phyloP scores from a whole-genome alignment of 2,888 invertebrate genomes.

The Eumerus sabulonum region DNA sequence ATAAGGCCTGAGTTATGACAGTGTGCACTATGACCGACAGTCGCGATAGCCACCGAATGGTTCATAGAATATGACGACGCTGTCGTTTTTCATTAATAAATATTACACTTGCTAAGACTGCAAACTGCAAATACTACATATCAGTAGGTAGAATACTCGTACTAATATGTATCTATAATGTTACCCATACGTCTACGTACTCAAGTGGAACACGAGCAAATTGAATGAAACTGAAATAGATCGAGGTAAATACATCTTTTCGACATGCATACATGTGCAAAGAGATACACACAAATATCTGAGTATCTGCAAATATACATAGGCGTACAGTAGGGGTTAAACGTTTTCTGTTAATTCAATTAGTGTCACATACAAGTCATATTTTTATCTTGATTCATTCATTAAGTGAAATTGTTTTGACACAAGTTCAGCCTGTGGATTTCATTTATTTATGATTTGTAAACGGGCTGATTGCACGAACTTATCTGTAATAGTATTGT shows the following conservation, averaged over 20 bases:
- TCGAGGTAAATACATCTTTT: neutral
- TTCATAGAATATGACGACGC: no score
- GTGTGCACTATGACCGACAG: no score
- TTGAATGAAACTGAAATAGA: constrained; percentile 23
- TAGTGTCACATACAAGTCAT: constrained; percentile 10
- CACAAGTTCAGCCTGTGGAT: constrained; percentile 6
- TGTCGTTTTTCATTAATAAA: constrained; percentile 32
- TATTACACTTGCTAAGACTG: constrained; percentile 3
- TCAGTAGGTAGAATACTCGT: neutral
- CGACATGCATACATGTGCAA: no score
- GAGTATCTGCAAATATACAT: no score
- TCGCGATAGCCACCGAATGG: no score
- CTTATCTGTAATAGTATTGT: neutral
- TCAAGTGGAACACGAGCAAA: constrained; percentile 8
- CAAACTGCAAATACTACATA: no score
- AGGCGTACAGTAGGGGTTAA: constrained; percentile 31
- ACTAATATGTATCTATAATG: constrained; percentile 1
- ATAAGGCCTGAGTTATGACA: constrained; percentile 40
- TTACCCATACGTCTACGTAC: neutral
- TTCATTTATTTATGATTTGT: constrained; percentile 7
- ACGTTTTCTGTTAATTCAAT: constrained; percentile 24
- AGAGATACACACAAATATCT: no score
- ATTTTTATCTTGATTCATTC: constrained; percentile 13
- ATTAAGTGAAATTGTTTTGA: constrained; percentile 9
- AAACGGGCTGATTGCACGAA: neutral